These are phyloP conservation scores for Drosophila mimica DNA, from an alignment of 2,888 invertebrate species.

Conservation along the genomic window DNA sequence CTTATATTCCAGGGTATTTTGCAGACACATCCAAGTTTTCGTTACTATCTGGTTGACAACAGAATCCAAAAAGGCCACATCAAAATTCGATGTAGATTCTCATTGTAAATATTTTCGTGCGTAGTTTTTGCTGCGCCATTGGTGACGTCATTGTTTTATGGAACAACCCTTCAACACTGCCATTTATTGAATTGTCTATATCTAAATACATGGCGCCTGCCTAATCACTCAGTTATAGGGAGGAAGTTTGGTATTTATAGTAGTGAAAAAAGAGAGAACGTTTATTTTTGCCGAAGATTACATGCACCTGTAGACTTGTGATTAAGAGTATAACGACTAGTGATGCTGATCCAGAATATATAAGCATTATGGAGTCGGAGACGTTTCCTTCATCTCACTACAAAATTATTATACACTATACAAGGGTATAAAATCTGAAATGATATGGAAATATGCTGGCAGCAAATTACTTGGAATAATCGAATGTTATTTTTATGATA, in stretches of 20 bases:
- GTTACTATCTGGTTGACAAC: slow-evolving; percentile 28
- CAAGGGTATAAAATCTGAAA: background rate
- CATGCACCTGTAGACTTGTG: too few relatives aligned
- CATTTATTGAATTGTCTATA: slow-evolving; percentile 30
- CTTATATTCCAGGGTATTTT: slow-evolving; percentile 29
- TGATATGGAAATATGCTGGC: background rate
- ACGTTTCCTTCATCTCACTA: background rate
- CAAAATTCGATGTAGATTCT: slow-evolving; percentile 16
- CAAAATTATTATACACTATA: too few relatives aligned
- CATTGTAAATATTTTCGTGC: slow-evolving; percentile 46
- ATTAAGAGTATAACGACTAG: too few relatives aligned
- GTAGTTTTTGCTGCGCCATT: slow-evolving; percentile 54
- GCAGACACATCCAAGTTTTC: accelerated
- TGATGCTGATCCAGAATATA: background rate
- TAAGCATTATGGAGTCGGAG: background rate
- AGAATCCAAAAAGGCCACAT: slow-evolving; percentile 12
- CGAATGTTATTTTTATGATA: background rate
- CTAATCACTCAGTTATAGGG: slow-evolving; percentile 6
- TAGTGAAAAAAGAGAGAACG: background rate
- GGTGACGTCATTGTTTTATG: slow-evolving; percentile 45
- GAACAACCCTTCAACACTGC: slow-evolving; percentile 16
- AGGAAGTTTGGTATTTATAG: background rate
- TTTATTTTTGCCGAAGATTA: too few relatives aligned
- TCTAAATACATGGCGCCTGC: slow-evolving; percentile 19
- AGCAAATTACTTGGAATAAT: background rate